These are phyloP conservation scores for Sesamia nonagrioides DNA, from an alignment of 1,140 invertebrate species.

Conservation along the genomic window DNA sequence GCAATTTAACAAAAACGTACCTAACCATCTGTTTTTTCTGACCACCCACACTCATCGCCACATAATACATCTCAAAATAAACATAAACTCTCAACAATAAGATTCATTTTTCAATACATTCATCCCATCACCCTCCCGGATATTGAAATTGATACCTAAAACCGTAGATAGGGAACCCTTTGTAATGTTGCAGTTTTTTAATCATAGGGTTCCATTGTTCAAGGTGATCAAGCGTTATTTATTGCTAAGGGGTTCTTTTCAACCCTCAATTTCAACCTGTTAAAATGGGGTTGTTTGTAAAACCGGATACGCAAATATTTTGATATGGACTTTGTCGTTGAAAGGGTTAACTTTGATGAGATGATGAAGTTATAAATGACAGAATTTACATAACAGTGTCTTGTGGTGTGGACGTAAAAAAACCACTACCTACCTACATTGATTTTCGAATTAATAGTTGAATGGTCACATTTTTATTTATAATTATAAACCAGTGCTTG, in stretches of 20 bases:
- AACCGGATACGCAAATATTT: constrained; percentile 21
- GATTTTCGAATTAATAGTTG: too few relatives aligned
- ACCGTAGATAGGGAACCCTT: constrained; percentile 7
- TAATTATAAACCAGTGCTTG: too few relatives aligned
- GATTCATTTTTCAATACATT: background rate
- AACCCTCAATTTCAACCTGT: constrained; percentile 16
- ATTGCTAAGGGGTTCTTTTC: background rate
- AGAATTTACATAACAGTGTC: background rate
- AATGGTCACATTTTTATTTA: too few relatives aligned
- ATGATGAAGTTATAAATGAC: background rate
- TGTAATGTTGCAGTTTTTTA: constrained; percentile 40
- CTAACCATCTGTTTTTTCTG: constrained; percentile 24
- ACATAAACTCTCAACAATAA: background rate
- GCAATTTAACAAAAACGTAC: background rate
- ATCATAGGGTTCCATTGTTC: constrained; percentile 19
- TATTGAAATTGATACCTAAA: constrained; percentile 46
- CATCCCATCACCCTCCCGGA: constrained; percentile 7
- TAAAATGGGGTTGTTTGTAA: background rate
- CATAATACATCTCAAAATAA: background rate
- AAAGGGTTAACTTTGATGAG: background rate
- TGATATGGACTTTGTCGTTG: background rate
- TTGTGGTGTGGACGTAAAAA: background rate
- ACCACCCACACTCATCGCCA: constrained; percentile 20
- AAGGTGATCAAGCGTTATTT: constrained; percentile 25
- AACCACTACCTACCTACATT: too few relatives aligned